phyloP scores from a whole-genome alignment of 2,888 invertebrate species.

The Xestia xanthographa region DNA sequence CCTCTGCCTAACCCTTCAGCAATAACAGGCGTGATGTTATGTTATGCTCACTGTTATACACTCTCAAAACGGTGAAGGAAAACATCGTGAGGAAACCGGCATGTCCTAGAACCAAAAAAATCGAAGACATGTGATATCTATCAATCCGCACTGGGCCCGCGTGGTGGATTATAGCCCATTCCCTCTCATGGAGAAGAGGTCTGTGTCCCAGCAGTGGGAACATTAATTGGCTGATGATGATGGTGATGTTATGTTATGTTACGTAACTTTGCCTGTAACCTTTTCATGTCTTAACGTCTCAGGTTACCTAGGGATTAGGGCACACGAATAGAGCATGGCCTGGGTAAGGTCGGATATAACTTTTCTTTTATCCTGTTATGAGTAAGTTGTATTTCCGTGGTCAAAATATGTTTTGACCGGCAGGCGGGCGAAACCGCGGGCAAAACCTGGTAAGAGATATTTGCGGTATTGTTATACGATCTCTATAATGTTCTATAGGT shows the following conservation, averaged over 20 bases:
- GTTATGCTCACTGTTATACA: too few species aligned
- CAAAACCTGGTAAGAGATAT: background rate
- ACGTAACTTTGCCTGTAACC: background rate
- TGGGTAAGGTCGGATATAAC: background rate
- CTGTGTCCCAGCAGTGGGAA: too few species aligned
- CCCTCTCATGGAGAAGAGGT: too few species aligned
- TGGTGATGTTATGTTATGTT: too few species aligned
- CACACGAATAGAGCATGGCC: background rate
- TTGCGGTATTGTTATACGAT: background rate
- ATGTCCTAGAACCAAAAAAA: too few species aligned
- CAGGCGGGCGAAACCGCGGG: background rate
- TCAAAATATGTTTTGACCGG: background rate
- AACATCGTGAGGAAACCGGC: too few species aligned
- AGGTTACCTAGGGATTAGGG: background rate
- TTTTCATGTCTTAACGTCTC: background rate
- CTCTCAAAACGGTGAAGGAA: too few species aligned
- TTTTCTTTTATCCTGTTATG: too few species aligned
- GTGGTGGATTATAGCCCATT: too few species aligned
- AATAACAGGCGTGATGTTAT: background rate
- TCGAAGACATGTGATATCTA: too few species aligned
- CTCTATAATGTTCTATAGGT: background rate
- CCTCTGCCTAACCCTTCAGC: background rate
- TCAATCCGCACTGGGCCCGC: too few species aligned
- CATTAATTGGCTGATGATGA: too few species aligned
- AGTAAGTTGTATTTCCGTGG: background rate